phyloP scores from a whole-genome alignment of 92 coral and sea anemone genomes.

The Porites evermanni region DNA sequence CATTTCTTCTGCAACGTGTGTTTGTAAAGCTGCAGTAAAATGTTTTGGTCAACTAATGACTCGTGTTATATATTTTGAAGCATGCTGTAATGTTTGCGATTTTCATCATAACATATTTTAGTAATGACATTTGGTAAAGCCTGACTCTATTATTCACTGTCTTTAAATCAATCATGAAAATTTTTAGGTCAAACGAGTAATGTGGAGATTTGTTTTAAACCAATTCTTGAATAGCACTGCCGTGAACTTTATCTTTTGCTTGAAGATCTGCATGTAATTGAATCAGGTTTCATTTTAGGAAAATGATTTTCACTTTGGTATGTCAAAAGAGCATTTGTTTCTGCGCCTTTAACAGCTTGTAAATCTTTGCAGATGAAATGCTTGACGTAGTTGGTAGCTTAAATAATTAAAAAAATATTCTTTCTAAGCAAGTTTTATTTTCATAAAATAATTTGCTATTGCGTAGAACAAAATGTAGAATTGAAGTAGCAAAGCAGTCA shows the following conservation, averaged over 20 bases:
- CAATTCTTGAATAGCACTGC: no score
- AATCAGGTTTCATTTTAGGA: not conserved
- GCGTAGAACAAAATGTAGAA: not conserved
- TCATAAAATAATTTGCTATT: constrained; percentile 13
- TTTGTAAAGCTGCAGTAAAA: not conserved
- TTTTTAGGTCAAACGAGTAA: no score
- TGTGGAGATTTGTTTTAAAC: no score
- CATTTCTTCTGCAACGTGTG: not conserved
- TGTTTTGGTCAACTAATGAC: no score
- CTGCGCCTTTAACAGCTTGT: not conserved
- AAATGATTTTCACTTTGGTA: not conserved
- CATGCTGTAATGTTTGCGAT: no score
- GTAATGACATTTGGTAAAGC: no score
- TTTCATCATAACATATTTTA: no score
- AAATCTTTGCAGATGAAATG: constrained; percentile 2
- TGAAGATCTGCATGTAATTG: not conserved
- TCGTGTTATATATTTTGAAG: no score
- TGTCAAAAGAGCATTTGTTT: not conserved
- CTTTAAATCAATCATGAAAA: no score
- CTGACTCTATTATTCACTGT: no score
- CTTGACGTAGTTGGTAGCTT: not conserved
- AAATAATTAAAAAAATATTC: not conserved
- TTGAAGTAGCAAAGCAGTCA: not conserved
- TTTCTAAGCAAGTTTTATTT: constrained; percentile 6
- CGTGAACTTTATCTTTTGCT: not conserved